Base-by-base conservation (phyloP, 2,797 vertebrate species). In the Scolopax rusticola region DNA sequence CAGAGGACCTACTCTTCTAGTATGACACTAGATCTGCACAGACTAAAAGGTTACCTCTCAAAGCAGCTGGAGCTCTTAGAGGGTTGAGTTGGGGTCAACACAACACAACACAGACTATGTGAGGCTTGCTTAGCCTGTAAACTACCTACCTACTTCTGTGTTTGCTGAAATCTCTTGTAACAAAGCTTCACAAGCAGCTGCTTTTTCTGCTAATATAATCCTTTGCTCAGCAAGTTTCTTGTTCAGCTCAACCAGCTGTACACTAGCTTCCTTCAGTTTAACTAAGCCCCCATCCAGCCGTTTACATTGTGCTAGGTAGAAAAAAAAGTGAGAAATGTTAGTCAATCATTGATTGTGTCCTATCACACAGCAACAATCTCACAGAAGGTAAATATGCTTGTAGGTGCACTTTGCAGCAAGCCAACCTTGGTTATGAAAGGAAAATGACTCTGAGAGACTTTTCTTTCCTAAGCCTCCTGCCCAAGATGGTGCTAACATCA, bases 211-310 rank as follows among this genome's bases (percentile, higher is more conserved):
- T 14, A 99, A 96, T 73, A 99, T 98, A 13, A 99, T 97, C 95
- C 98, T 99, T 97, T 99, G 99, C 95, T 99, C 99, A 1, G 99
- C 99, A 64, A 99, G 98, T 95, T 99, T 99, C 86, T 96, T 65
- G 82, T 99, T 99, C 75, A 99, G 98, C 96, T 99, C 98, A 5
- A 97, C 98, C 60, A 99, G 97, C 97, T 99, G 99, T 47, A 98
- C 51, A 41, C 98, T 98, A 51, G 99, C 99, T 97, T 99, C 99
- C 96, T 99, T 98, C 89, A 99, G 98, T 95, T 99, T 99, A 95
- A 99, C 99, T 86, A 99, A 98, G 63, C 99, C 99, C 5, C 99
- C 98, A 60, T 99, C 99, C 90, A 99, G 97, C 30, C 98, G 98
- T 88, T 98, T 99, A 96, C 99, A 99, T 92, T 99, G 99, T 54